Evolutionary conservation across 2,113 vertebrate genomes (phyloP).

Genomic region (Macroglossus sobrinus): DNA sequence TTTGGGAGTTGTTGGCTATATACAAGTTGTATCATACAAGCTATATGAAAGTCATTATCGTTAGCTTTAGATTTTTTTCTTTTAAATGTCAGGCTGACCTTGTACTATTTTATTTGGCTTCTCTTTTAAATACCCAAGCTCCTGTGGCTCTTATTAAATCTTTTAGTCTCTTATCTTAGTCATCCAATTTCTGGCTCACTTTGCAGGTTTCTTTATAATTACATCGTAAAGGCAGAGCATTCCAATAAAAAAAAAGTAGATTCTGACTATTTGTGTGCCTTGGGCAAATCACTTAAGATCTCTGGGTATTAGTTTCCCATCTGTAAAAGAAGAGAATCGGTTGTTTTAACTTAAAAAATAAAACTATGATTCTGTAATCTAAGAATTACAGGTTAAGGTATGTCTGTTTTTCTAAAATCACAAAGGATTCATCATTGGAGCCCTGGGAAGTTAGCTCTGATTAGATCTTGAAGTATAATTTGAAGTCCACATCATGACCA

Average conservation of each 20-base stretch:
- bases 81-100: constrained; percentile 27
- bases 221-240: not conserved
- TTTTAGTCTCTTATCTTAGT: constrained; percentile 38
- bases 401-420: not conserved
- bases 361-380: not conserved
- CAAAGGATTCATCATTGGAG: not conserved
- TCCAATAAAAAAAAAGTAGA: not conserved
- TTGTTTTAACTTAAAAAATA: not conserved
- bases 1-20: not conserved
- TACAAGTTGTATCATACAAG: not conserved
- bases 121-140: constrained; percentile 24
- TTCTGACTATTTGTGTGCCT: not conserved
- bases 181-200: not conserved
- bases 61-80: not conserved
- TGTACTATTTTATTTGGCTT: not conserved
- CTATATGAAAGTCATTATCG: not conserved
- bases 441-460: not conserved
- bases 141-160: not conserved
- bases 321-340: not conserved
- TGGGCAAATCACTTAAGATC: not conserved
- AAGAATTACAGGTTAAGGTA: not conserved
- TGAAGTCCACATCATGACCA: not conserved
- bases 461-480: not conserved
- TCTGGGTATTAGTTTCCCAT: constrained; percentile 13
- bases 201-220: constrained; percentile 39